Evolutionary conservation across 2,888 invertebrate genomes (phyloP), one percentile per base, ranked within the genome.

Genomic region (Mantis religiosa): DNA sequence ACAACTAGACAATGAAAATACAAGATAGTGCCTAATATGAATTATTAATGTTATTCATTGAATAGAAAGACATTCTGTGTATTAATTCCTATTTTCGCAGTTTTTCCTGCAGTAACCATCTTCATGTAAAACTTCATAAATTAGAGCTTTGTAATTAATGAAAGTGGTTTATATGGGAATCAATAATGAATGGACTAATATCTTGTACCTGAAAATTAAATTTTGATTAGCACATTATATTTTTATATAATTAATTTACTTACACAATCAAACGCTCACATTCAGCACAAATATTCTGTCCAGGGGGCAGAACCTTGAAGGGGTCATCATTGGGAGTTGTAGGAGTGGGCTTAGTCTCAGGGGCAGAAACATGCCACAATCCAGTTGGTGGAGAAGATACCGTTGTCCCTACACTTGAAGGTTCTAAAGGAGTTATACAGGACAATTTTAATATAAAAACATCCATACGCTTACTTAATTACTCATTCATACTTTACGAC

Each of bases 221-320:
- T 88, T 8, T 12, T 30, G n/a, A 81, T 28, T 54, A 34, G 27
- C 84, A 88, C 30, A 83, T 4, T 54, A 3, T 20, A 25, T 20
- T 71, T 71, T 84, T 85, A 88, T 83, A 88, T 71, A 81, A 81
- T 7, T 30, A 82, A 87, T 30, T 27, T 93, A 97, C 98, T 98
- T 97, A 99, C 99, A 98, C 97, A 94, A 99, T 98, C 93, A 98
- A 96, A 92, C 98, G 96, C 94, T 98, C 98, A 95, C 99, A 99
- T 93, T 98, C 98, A 91, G 97, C 97, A 95, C 99, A 99, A 94
- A 98, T 97, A 94, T 98, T 98, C 94, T 98, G 98, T 92, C 97
- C 97, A 91, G 97, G 96, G 91, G 97, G 97, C 92, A 97, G 95
- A 92, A 96, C 97, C 91, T 93, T 93, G 95, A 96, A 92, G 96